These are phyloP conservation scores for Diorhabda carinulata DNA, from an alignment of 1,140 invertebrate genomes.

Conservation along the genomic window DNA sequence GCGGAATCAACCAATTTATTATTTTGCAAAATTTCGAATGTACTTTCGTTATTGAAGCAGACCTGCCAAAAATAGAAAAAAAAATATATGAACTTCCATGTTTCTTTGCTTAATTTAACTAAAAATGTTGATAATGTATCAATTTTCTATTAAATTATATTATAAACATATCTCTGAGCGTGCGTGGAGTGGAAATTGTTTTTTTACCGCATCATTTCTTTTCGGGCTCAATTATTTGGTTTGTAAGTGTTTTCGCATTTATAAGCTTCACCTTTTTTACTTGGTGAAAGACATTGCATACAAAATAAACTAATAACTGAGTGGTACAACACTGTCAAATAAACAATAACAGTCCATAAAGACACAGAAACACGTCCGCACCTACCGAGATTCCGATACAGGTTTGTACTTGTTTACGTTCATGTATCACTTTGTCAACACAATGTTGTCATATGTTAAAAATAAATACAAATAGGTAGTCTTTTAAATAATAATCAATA, in stretches of 20 bases:
- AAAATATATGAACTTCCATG: background rate
- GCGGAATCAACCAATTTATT: background rate
- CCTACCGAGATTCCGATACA: too few species aligned
- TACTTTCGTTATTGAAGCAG: too few species aligned
- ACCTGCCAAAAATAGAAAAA: too few species aligned
- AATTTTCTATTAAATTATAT: background rate
- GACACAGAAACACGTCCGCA: too few species aligned
- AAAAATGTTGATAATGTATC: background rate
- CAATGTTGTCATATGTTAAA: too few species aligned
- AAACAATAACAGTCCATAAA: too few species aligned
- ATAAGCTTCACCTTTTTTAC: background rate
- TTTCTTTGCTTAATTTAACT: background rate
- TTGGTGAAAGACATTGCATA: background rate
- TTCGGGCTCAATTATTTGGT: background rate
- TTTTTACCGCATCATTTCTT: background rate
- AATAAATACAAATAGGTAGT: too few species aligned
- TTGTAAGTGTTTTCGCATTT: background rate
- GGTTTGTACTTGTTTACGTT: too few species aligned
- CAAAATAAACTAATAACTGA: slow-evolving; percentile 1
- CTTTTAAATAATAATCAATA: too few species aligned
- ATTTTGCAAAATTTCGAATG: background rate
- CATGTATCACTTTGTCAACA: too few species aligned
- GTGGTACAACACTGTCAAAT: background rate
- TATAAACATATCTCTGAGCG: background rate
- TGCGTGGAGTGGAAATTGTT: background rate